Base-by-base conservation (phyloP, 30 jellyfish, hydroid and myxozoan species). In the Aurelia coerulea region DNA sequence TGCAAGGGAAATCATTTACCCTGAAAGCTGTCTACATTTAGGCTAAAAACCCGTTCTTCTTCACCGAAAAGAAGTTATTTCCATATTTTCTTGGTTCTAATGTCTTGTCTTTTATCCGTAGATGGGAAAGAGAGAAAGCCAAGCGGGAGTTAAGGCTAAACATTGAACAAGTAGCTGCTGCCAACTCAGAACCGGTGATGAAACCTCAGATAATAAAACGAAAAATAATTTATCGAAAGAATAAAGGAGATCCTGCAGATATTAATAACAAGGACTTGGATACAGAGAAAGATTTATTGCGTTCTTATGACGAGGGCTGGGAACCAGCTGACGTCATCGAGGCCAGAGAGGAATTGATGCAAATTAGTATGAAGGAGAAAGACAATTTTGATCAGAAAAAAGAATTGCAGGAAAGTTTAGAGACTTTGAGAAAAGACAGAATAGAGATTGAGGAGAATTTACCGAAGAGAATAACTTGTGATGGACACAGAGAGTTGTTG, bases 321-420 rank as follows among this genome's bases (percentile, higher is more conserved):
- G 99, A 95, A 80, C 99, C 99, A 64, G 96, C 98, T 39, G 98
- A 95, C 81, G 98, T 95, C 80, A 83, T 71, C 12, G 92, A 89
- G 1, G 98, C 99, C 8, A 90, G 95, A 72, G 99, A 95, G 62
- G 98, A 90, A 65, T 37, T 95, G 62, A 93, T 69, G 62, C 90
- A 76, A 65, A 90, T 88, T 15, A 12, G 84, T 18, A 13, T 77
- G 73, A 67, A 68, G 58, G 97, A 87, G 76, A 70, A 75, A 69
- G 97, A 90, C 63, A 41, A 87, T 18, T 73, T 64, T 60, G 88
- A 83, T 46, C 85, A 78, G 86, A 95, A 95, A 56, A 85, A 65
- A 49, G 92, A 90, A 62, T 56, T 95, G 63, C 72, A 72, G 39
- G 97, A 87, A 33, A 80, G 41, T 51, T 87, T 95, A 34, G 96